A percentile compares a stretch with the other conserved stretches of the same genome.
Conservation (phyloP, 2,888 invertebrate species). For the Myopa tessellatipennis region DNA sequence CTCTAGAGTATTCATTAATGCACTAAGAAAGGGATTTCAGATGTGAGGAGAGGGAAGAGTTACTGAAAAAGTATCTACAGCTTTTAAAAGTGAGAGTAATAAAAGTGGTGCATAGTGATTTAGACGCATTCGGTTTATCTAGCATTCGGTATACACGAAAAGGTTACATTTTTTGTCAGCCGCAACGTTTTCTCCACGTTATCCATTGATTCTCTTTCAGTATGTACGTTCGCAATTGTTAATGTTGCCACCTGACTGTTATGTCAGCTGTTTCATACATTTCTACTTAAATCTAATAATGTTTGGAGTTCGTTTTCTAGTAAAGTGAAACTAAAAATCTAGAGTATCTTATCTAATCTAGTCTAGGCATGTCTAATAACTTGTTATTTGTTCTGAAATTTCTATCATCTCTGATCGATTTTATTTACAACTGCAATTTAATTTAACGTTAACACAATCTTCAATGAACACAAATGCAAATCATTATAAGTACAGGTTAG, state of each 20-base stretch:
- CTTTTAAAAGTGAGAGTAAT: neutral
- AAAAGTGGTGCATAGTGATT: neutral
- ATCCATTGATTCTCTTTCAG: too few relatives aligned
- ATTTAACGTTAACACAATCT: constrained; percentile 36
- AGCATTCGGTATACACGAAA: too few relatives aligned
- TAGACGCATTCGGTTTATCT: too few relatives aligned
- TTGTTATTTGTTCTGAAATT: constrained; percentile 51
- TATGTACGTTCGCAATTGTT: too few relatives aligned
- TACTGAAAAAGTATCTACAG: too few relatives aligned
- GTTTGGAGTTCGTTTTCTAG: neutral
- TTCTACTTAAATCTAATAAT: constrained; percentile 5
- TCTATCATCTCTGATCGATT: constrained; percentile 55
- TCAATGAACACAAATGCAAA: constrained; percentile 27
- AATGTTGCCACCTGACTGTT: too few relatives aligned
- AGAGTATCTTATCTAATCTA: neutral
- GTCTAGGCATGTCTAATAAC: neutral
- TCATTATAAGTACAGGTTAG: neutral
- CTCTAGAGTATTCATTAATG: too few relatives aligned
- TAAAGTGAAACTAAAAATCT: neutral
- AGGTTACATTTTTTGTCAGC: too few relatives aligned
- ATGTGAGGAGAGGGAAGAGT: too few relatives aligned
- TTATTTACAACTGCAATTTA: constrained; percentile 45
- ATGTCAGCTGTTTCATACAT: neutral
- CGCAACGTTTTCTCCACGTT: too few relatives aligned
- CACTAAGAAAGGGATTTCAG: too few relatives aligned